Evolutionary conservation across 2,888 invertebrate species (phyloP), one percentile per base, ranked within the genome.

Genomic region (Ormyrus nitidulus): DNA sequence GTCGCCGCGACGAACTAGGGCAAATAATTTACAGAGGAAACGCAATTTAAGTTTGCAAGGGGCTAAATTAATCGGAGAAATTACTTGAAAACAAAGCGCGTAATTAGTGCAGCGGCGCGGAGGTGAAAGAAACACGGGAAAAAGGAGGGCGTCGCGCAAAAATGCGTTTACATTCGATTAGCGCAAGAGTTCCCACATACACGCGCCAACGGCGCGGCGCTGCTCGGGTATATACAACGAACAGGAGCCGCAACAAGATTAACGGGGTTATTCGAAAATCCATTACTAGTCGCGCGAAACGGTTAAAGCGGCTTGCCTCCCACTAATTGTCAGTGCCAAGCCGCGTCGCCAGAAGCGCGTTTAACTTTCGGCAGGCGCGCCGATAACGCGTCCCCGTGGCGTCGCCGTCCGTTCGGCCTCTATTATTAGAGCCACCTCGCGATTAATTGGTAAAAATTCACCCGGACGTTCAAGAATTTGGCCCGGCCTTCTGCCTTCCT

Each of bases 211-310:
- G 6, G 9, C 6, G 46, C 11, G 2, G n/a, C 6, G 58, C 65
- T 19, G 8, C 64, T 54, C 48, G 34, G 34, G 19, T 19, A 19
- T 1, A 19, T 69, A 48, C 54, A 62, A 61, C 49, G 34, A 49
- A 51, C 54, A 56, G 10, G 10, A 34, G 34, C 62, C 44, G 48
- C 13, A 76, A 71, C 54, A 49, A 76, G 72, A 82, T 82, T 79
- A 82, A 79, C 66, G 77, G 77, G 73, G 65, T 79, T 76, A 82
- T 81, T 75, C 75, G 74, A 66, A 80, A 78, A 80, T 64, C 81
- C 73, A 81, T 82, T 82, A 82, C 70, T 66, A 64, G 68, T 61
- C 65, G 46, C 59, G 70, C 54, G 49, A 64, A 78, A 78, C 49
- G 58, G 54, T 78, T 80, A 76, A 82, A 82, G 73, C 77, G 53